Evolutionary conservation across 2,113 vertebrate genomes (phyloP), one percentile per base, ranked within the genome.

Genomic region (Callionymus lyra): DNA sequence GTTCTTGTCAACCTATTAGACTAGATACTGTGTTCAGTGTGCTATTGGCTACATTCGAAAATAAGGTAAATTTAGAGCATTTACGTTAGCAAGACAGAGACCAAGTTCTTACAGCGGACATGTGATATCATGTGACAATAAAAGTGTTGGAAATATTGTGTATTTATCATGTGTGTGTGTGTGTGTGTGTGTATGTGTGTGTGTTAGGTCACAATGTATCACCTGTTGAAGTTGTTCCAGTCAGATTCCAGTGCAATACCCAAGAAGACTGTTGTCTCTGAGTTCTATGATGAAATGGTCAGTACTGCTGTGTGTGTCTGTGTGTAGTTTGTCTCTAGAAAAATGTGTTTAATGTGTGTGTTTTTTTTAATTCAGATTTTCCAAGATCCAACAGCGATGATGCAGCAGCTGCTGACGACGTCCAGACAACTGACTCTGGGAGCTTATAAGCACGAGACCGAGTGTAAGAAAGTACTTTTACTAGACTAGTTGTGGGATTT

Each of bases 281-380:
- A 99, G 65, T 99, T 99, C 80, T 99, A 97, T 64, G 95, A 99
- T 68, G 94, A 98, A 84, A 99, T 99, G 95, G 95, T 99, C 83
- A 34, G 65, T 27, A 31, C 6, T 6, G 21, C 6, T 14, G 12
- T 10, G 15, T 38, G 34, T 9, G 18, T 13, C 10, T 27, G 4
- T 4, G 10, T 12, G 10, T 27, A 9, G n/a, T 2, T 6, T 6
- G n/a, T n/a, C n/a, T n/a, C n/a, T n/a, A n/a, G n/a, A n/a, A n/a
- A n/a, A n/a, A n/a, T n/a, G 21, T 27, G 21, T 27, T 4, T 27
- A 27, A 27, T 8, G 21, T 17, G 42, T 2, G 1, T 41, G n/a
- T 19, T 11, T 12, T 47, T 34, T 34, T 0, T 47, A 0, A 12
- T 47, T 36, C 69, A 99, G 95, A 98, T 99, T 78, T 99, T 98